These are phyloP conservation scores for Morelia viridis DNA, from an alignment of 2,797 vertebrate species.

Conservation along the genomic window DNA sequence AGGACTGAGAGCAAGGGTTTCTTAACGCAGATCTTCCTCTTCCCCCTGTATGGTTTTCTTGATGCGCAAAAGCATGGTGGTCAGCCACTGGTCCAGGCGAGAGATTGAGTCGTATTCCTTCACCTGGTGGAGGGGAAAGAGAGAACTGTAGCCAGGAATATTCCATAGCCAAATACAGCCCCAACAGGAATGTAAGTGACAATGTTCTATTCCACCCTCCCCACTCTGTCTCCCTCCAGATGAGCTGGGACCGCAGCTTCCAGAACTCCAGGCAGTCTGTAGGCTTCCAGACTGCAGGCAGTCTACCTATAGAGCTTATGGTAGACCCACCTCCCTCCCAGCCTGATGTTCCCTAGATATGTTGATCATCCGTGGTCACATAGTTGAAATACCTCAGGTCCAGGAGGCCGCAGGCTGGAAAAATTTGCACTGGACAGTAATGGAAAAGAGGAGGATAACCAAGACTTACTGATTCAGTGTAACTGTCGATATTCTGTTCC, in stretches of 20 bases:
- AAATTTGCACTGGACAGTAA: neutral
- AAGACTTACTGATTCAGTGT: constrained; percentile 85
- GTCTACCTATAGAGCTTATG: neutral
- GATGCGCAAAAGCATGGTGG: constrained; percentile 91
- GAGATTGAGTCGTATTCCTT: constrained; percentile 91
- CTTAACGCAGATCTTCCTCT: constrained; percentile 86
- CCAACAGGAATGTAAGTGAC: neutral
- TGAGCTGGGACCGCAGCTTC: neutral
- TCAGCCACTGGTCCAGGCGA: constrained; percentile 92
- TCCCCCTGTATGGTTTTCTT: constrained; percentile 93
- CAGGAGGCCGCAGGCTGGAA: neutral
- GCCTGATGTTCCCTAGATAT: neutral
- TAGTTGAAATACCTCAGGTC: neutral
- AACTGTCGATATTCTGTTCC: constrained; percentile 89
- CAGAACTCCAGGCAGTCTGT: neutral
- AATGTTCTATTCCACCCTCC: neutral
- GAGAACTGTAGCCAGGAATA: neutral
- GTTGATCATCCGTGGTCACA: neutral
- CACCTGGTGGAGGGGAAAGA: constrained; percentile 62
- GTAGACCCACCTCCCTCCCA: neutral
- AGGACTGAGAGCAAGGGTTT: neutral
- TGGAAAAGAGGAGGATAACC: neutral
- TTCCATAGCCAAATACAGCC: neutral
- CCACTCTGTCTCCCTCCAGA: neutral
- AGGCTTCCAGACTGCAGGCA: neutral